Percentiles rank a stretch among this genome's conserved stretches.
Conservation (phyloP, 2,113 vertebrate genomes). For the Podilymbus podiceps region DNA sequence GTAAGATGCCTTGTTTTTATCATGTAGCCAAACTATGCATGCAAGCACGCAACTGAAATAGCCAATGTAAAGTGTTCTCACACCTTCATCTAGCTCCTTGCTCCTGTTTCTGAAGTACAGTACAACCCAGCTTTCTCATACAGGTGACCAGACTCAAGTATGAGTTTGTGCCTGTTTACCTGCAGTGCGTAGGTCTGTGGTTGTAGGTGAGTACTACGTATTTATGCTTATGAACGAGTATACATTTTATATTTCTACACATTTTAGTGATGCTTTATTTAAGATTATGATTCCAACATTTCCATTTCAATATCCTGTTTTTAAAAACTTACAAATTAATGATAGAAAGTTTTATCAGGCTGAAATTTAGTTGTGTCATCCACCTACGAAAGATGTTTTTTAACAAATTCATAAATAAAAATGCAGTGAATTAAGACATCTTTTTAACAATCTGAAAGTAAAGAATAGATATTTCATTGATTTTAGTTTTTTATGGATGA, state of each 20-base stretch:
- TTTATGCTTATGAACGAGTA: not conserved
- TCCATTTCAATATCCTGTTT: not conserved
- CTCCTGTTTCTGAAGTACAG: not conserved
- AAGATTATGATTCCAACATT: not conserved
- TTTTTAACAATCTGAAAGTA: not conserved
- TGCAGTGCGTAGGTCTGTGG: not conserved
- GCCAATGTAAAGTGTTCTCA: not conserved
- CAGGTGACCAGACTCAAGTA: not conserved
- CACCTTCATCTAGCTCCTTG: not conserved
- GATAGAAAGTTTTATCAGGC: not conserved
- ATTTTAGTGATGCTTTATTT: not conserved
- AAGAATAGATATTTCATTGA: not conserved
- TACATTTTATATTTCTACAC: not conserved
- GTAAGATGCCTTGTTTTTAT: not conserved
- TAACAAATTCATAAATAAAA: not conserved
- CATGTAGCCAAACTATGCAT: accelerated
- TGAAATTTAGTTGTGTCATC: not conserved
- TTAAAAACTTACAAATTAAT: not conserved
- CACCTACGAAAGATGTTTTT: not conserved
- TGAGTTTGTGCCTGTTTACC: not conserved
- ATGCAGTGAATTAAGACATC: not conserved
- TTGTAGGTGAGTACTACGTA: accelerated
- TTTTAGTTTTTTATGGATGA: not conserved
- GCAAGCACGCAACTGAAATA: not conserved
- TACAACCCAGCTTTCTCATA: accelerated